Conservation (phyloP, 37 sponge, comb jelly and placozoan species). For the Halichondria panicea region DNA sequence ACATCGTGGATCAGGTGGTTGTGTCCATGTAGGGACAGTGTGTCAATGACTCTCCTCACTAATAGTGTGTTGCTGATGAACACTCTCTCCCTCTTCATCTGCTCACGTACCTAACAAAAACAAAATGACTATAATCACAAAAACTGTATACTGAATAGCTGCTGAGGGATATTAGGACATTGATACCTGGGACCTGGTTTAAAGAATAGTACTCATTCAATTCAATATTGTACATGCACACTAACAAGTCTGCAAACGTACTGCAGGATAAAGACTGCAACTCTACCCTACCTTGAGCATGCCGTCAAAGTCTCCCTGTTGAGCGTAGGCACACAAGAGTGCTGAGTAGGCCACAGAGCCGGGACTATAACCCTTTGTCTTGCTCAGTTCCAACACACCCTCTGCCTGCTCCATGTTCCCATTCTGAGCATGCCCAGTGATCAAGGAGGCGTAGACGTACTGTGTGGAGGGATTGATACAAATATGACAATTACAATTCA, state of each 20-base stretch:
- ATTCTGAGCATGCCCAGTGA: slow-evolving; percentile 37
- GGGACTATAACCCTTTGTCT: slow-evolving; percentile 6
- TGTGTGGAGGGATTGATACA: no score
- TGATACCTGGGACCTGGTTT: no score
- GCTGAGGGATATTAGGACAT: no score
- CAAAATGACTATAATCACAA: not conserved
- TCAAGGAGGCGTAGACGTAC: slow-evolving; percentile 15
- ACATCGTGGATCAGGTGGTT: slow-evolving; percentile 1
- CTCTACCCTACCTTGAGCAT: slow-evolving; percentile 22
- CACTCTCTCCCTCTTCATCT: slow-evolving; percentile 21
- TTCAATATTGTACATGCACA: no score
- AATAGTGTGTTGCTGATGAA: slow-evolving; percentile 7
- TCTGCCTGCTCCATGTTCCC: slow-evolving; percentile 29
- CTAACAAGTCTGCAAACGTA: no score
- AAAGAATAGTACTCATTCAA: no score
- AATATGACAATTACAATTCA: no score
- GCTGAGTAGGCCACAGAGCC: slow-evolving; percentile 22
- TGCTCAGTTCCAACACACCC: slow-evolving; percentile 16
- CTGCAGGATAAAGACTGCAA: no score
- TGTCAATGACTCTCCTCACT: slow-evolving; percentile 18
- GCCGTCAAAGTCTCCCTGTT: slow-evolving; percentile 24
- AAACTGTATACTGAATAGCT: no score
- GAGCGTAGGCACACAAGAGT: slow-evolving; percentile 45
- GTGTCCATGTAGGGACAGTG: slow-evolving; percentile 31
- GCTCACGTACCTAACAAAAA: slow-evolving; percentile 7